Evolutionary conservation across 2,888 invertebrate species (phyloP).

Genomic region (Machimus rusticus): DNA sequence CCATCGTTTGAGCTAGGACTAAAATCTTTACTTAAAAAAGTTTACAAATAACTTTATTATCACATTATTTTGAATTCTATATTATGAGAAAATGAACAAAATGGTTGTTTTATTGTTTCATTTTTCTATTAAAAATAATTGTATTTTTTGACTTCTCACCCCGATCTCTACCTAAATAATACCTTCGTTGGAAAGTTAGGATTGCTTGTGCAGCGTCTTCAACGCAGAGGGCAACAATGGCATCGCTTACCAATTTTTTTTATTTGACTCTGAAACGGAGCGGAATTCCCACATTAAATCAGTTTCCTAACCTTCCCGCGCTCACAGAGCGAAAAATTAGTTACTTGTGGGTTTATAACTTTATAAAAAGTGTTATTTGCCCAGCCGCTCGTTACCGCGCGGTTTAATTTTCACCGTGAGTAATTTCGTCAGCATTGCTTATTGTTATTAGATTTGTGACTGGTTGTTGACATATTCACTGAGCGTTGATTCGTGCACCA

Average conservation of each 20-base stretch:
- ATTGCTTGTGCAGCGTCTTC: too few species aligned
- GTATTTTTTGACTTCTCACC: too few species aligned
- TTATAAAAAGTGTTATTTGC: neutral
- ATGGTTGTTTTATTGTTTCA: too few species aligned
- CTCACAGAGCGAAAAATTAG: neutral
- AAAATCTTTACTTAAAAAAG: too few species aligned
- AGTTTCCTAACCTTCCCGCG: neutral
- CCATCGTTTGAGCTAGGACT: too few species aligned
- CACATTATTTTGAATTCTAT: too few species aligned
- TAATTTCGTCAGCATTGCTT: neutral
- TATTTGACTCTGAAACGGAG: neutral
- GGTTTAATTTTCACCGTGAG: neutral
- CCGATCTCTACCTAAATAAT: too few species aligned
- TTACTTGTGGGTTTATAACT: neutral
- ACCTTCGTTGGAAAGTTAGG: too few species aligned
- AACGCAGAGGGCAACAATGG: too few species aligned
- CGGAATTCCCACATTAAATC: neutral
- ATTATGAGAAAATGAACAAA: too few species aligned
- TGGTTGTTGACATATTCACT: neutral
- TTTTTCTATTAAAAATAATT: too few species aligned
- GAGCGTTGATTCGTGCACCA: neutral
- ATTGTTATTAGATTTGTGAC: neutral
- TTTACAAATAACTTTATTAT: too few species aligned
- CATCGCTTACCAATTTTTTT: neutral
- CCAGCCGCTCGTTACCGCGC: neutral